phyloP scores from a whole-genome alignment of 2,797 vertebrate species.

The Propithecus deckenii region DNA sequence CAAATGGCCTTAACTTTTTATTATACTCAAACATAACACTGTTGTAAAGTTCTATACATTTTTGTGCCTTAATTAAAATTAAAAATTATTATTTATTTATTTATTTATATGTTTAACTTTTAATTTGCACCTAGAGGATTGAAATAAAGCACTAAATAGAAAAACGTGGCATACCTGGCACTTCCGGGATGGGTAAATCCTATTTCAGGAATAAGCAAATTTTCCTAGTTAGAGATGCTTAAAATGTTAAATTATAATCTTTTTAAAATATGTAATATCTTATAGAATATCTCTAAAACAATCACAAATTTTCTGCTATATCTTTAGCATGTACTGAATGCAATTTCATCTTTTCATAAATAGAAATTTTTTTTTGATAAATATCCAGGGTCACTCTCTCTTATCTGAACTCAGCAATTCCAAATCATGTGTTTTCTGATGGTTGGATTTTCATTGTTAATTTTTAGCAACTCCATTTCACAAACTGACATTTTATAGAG shows the following conservation, averaged over 20 bases:
- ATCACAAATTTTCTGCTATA: neutral
- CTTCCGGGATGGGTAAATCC: neutral
- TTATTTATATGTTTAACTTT: slow-evolving; percentile 13
- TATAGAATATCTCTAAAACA: neutral
- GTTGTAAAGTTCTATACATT: neutral
- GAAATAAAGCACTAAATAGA: neutral
- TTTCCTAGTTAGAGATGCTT: neutral
- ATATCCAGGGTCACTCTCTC: neutral
- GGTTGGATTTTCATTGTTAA: neutral
- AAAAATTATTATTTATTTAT: neutral
- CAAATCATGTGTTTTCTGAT: neutral
- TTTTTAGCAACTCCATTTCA: neutral
- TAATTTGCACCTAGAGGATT: neutral
- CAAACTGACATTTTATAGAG: neutral
- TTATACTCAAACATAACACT: neutral
- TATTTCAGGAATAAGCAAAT: neutral
- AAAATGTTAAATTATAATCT: neutral
- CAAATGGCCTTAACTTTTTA: neutral
- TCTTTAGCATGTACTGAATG: neutral
- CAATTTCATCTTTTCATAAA: neutral
- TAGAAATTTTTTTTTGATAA: neutral
- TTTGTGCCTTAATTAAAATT: neutral
- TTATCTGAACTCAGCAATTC: neutral
- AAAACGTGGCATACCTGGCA: neutral
- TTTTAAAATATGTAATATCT: neutral